Evolutionary conservation across 2,888 invertebrate species (phyloP).

Genomic region (Leptinotarsa haldemani): DNA sequence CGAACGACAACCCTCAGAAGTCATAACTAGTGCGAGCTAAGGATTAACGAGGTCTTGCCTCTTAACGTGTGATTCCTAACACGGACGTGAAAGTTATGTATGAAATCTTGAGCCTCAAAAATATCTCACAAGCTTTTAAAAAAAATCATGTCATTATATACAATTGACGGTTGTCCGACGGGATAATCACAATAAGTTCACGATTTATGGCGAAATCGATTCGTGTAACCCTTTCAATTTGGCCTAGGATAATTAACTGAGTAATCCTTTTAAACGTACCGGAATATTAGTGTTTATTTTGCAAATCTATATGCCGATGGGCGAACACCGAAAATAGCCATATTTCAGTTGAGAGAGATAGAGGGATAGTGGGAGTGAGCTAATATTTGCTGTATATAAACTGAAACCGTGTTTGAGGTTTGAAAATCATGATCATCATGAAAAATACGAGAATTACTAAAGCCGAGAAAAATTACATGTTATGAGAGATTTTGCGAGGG

Average conservation of each 20-base stretch:
- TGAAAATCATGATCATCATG: neutral
- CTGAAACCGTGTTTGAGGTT: constrained; percentile 1
- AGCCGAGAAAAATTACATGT: neutral
- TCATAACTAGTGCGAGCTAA: too few relatives aligned
- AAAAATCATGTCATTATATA: neutral
- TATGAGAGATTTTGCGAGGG: too few relatives aligned
- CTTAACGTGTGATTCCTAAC: too few relatives aligned
- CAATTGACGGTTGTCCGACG: constrained; percentile 31
- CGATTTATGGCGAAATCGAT: constrained; percentile 21
- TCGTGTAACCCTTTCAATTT: constrained; percentile 47
- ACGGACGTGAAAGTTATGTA: too few relatives aligned
- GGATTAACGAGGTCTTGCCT: too few relatives aligned
- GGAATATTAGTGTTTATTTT: constrained; percentile 55
- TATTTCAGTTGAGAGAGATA: neutral
- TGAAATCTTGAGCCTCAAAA: too few relatives aligned
- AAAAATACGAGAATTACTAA: neutral
- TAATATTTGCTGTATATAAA: constrained; percentile 14
- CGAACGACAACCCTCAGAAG: too few relatives aligned
- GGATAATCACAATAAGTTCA: constrained; percentile 37
- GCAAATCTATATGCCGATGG: constrained; percentile 44
- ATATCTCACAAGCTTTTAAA: neutral
- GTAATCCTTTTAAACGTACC: constrained; percentile 54
- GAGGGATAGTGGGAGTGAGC: neutral
- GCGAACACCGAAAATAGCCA: neutral
- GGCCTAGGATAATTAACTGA: constrained; percentile 55